phyloP scores from a whole-genome alignment of 2,888 invertebrate species.

The Eristalinus sepulchralis region DNA sequence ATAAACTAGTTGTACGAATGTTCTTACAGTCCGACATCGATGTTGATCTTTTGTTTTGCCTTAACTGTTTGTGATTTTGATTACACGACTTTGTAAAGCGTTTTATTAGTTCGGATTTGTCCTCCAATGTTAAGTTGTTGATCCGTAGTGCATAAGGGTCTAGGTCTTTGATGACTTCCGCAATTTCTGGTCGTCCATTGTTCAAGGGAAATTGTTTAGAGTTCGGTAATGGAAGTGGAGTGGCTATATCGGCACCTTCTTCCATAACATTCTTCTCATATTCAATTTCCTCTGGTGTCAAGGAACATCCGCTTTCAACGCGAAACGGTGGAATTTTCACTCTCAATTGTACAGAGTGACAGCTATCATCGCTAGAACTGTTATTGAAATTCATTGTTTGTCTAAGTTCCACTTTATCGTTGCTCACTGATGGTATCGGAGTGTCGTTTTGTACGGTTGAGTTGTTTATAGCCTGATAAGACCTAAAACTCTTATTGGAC shows the following conservation, averaged over 20 bases:
- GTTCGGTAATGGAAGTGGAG: constrained; percentile 74
- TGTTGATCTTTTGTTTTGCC: constrained; percentile 23
- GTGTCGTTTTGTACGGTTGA: constrained; percentile 41
- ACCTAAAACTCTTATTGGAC: constrained; percentile 45
- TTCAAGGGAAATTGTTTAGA: constrained; percentile 65
- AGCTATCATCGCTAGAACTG: constrained; percentile 55
- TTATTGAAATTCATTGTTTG: constrained; percentile 41
- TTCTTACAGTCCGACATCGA: constrained; percentile 12
- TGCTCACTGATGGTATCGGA: constrained; percentile 37
- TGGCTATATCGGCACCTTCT: constrained; percentile 81
- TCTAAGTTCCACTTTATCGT: constrained; percentile 38
- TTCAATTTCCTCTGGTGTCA: constrained; percentile 78
- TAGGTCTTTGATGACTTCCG: constrained; percentile 77
- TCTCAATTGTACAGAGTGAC: constrained; percentile 59
- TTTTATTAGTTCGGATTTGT: constrained; percentile 73
- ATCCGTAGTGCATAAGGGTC: constrained; percentile 76
- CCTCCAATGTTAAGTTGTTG: constrained; percentile 76
- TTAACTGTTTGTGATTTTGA: constrained; percentile 38
- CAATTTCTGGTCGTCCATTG: constrained; percentile 77
- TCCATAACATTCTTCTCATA: constrained; percentile 77
- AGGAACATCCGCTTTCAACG: constrained; percentile 17
- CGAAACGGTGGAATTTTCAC: constrained; percentile 49
- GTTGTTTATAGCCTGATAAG: constrained; percentile 55
- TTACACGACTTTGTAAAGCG: constrained; percentile 55
- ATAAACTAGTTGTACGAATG: constrained; percentile 69